Evolutionary conservation across 2,797 vertebrate genomes (phyloP).

Genomic region (Alouatta caraya): DNA sequence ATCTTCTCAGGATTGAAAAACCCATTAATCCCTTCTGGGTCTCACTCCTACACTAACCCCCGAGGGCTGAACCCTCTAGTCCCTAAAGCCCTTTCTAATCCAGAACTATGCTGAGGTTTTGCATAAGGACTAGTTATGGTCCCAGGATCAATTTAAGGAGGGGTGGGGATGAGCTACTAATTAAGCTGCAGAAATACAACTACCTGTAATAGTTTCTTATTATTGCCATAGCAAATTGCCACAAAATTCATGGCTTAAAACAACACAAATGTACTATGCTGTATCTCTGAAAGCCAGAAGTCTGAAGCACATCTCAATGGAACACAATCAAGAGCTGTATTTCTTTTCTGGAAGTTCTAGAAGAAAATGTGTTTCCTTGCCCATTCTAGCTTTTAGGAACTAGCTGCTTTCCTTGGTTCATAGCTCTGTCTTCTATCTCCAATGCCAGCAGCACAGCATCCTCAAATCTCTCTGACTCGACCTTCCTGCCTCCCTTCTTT

Average conservation of each 20-base stretch:
- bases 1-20: background rate
- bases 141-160: background rate
- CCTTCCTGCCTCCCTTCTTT: background rate
- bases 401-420: background rate
- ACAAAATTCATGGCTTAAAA: background rate
- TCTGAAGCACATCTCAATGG: background rate
- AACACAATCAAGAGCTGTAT: background rate
- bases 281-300: background rate
- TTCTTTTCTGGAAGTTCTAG: background rate
- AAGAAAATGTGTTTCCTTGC: background rate
- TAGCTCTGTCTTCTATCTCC: background rate
- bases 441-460: background rate
- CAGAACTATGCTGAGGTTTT: background rate
- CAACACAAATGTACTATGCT: background rate
- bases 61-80: accelerated
- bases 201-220: background rate
- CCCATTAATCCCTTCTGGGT: background rate
- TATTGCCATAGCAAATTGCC: background rate
- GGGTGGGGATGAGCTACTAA: background rate
- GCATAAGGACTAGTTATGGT: background rate
- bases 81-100: background rate
- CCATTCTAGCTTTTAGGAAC: background rate
- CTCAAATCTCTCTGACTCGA: background rate
- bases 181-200: background rate
- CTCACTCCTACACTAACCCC: background rate